A percentile compares a stretch with the other conserved stretches of the same genome.
Conservation (phyloP, 2,113 vertebrate species). For the Mormoops blainvillei region DNA sequence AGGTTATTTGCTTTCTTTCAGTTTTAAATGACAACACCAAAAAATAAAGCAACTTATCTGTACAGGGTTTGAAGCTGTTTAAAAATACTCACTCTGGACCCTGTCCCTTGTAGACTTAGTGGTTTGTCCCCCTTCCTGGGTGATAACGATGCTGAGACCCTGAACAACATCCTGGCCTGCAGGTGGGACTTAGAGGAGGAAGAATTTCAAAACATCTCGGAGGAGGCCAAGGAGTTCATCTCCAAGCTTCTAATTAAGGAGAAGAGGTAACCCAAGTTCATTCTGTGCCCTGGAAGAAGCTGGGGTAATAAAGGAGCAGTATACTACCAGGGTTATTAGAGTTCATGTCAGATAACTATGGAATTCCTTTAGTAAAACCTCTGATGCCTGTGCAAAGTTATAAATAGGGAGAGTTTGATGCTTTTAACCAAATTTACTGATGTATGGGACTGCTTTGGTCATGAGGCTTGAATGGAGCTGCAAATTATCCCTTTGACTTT, state of each 20-base stretch:
- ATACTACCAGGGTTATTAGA: neutral
- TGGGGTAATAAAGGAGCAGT: neutral
- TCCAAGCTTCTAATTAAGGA: slow-evolving; percentile 94
- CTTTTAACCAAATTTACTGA: neutral
- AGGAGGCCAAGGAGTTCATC: slow-evolving; percentile 96
- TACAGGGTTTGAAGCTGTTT: neutral
- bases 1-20: neutral
- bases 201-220: slow-evolving; percentile 90
- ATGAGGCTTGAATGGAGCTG: neutral
- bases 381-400: fast-evolving
- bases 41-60: neutral
- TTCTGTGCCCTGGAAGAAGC: neutral
- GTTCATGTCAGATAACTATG: neutral
- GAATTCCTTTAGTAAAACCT: neutral
- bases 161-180: slow-evolving; percentile 95
- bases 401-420: neutral
- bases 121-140: slow-evolving; percentile 97
- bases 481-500: neutral
- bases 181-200: slow-evolving; percentile 94
- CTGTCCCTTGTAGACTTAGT: slow-evolving; percentile 84
- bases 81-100: neutral
- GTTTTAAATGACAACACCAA: neutral
- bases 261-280: slow-evolving; percentile 85
- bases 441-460: neutral
- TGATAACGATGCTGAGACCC: slow-evolving; percentile 94